A percentile compares a stretch with the other conserved stretches of the same genome.
These are phyloP conservation scores for Psephotus haematonotus DNA, from an alignment of 2,113 vertebrate genomes.

Conservation along the genomic window DNA sequence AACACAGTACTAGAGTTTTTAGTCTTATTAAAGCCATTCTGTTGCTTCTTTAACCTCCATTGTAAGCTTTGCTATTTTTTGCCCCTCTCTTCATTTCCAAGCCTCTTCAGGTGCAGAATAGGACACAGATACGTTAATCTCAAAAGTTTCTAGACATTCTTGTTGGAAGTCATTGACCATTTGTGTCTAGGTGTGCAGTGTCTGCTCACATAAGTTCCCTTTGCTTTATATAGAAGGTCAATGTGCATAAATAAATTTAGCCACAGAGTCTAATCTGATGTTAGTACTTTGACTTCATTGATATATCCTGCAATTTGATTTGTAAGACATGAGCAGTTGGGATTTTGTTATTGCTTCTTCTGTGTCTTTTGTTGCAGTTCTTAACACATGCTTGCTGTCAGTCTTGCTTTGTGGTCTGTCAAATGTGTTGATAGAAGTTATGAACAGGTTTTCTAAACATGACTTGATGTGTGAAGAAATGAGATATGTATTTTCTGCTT, in stretches of 20 bases:
- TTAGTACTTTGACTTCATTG: not conserved
- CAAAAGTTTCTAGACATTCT: not conserved
- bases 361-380: constrained; percentile 27
- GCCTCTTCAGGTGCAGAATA: not conserved
- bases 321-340: not conserved
- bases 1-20: not conserved
- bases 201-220: not conserved
- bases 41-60: not conserved
- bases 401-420: constrained; percentile 50
- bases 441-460: constrained; percentile 52
- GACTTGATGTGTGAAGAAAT: constrained; percentile 38
- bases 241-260: not conserved
- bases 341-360: constrained; percentile 20
- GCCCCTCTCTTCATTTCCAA: not conserved
- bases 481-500: not conserved
- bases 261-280: not conserved
- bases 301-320: not conserved
- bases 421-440: constrained; percentile 41
- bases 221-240: not conserved
- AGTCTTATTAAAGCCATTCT: not conserved
- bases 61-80: not conserved
- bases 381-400: constrained; percentile 46
- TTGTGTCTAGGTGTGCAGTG: not conserved
- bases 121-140: not conserved
- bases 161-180: not conserved